Evolutionary conservation across 2,888 invertebrate species (phyloP), one percentile per base, ranked within the genome.

Genomic region (Drosophila aldrichi): DNA sequence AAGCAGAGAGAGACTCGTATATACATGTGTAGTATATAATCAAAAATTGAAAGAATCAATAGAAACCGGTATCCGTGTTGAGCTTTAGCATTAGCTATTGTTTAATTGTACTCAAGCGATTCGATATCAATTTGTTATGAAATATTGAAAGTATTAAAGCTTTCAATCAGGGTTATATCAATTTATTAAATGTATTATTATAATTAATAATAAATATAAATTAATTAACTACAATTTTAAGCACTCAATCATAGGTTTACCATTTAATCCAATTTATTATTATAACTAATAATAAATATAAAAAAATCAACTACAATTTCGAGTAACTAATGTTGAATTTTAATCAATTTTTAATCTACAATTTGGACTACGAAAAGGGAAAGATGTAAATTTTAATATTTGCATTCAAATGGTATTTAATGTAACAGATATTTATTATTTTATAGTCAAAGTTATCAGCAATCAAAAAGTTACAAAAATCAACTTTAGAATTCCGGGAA

Each of bases 41-140:
- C 51, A 10, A 52, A 49, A 49, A 34, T 32, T 18, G 4, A 34
- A 49, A 34, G 32, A 49, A 34, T 20, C 18, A 18, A 49, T 49
- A 7, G 5, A 36, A 49, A 48, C 10, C 46, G 16, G 25, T 10
- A 29, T n/a, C 0, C 25, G 16, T 9, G 4, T n/a, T 25, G 16
- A 25, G 25, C n/a, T 25, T 25, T 16, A 9, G 46, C 46, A 25
- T 46, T 9, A n/a, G 18, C 3, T 12, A 18, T 49, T 18, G 32
- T 9, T 5, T 1, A 7, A 29, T 25, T 25, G 22, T 3, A 46
- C 22, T 20, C 6, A 10, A 20, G 8, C 22, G 16, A 16, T 8
- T 8, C 14, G 2, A 2, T 22, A 22, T 44, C 7, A 14, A 44
- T 22, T 38, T 41, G 10, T 10, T 18, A 12, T 41, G 12, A 12